A percentile compares a stretch with the other conserved stretches of the same genome.
Evolutionary conservation across 2,113 vertebrate species (phyloP).

Genomic region (Bubo blakistoni): DNA sequence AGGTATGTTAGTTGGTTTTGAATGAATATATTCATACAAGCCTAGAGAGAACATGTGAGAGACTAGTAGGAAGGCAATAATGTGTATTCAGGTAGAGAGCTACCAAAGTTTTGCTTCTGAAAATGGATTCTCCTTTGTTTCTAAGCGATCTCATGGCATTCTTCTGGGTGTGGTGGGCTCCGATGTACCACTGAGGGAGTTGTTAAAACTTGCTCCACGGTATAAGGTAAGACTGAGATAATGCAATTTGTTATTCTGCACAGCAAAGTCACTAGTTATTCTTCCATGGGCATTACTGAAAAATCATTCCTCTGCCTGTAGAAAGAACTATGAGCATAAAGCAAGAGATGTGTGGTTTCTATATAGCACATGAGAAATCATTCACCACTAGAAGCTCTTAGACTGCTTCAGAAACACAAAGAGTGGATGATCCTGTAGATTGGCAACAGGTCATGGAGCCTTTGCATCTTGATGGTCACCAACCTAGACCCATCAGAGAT

Average conservation of each 20-base stretch:
- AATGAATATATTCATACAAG: background rate
- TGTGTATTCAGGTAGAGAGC: background rate
- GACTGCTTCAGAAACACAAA: background rate
- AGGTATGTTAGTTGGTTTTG: background rate
- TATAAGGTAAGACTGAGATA: constrained; percentile 83
- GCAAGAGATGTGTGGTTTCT: background rate
- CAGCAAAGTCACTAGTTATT: background rate
- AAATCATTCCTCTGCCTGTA: background rate
- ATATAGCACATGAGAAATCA: background rate
- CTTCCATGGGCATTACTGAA: background rate
- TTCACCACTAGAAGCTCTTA: background rate
- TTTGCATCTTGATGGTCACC: background rate
- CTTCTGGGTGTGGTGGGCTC: constrained; percentile 93
- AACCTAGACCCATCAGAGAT: background rate
- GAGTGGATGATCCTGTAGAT: background rate
- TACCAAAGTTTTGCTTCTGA: background rate
- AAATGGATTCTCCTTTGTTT: background rate
- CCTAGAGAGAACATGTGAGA: background rate
- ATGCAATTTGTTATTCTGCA: background rate
- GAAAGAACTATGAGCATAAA: background rate
- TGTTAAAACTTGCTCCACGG: constrained; percentile 88
- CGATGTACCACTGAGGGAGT: constrained; percentile 88
- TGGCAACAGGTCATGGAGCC: background rate
- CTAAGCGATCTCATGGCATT: constrained; percentile 90
- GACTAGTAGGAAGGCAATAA: background rate